Conservation (phyloP, 2,113 vertebrate species). For the Argyrosomus japonicus region DNA sequence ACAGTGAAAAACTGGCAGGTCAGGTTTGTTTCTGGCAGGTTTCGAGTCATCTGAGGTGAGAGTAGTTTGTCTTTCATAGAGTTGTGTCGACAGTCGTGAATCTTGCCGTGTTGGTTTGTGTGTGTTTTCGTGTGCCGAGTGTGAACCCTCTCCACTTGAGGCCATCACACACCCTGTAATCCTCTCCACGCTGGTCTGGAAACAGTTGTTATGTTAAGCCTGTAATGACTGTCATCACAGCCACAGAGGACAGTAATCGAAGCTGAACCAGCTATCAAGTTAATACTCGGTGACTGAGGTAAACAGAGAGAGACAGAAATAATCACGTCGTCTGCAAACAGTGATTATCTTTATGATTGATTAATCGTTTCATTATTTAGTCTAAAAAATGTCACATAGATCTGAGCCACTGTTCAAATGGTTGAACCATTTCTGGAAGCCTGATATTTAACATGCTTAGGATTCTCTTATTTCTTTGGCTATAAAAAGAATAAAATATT, state of each 20-base stretch:
- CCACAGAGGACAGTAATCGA: conserved; percentile 9
- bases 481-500: no score
- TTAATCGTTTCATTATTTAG: neutral
- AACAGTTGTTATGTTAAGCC: conserved; percentile 48
- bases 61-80: neutral
- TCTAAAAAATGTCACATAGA: neutral
- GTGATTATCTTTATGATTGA: neutral
- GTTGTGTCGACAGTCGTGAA: neutral
- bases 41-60: no score
- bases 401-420: no score
- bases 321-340: neutral
- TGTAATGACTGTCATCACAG: conserved; percentile 45
- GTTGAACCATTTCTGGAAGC: no score
- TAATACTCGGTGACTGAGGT: neutral
- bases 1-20: neutral
- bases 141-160: conserved; percentile 3
- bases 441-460: no score
- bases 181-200: conserved; percentile 27
- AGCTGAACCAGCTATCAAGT: conserved; percentile 30
- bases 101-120: neutral
- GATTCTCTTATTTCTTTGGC: no score
- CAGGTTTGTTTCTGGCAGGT: neutral
- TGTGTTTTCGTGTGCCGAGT: conserved; percentile 14
- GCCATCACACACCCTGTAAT: conserved; percentile 36
- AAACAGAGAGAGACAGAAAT: conserved; percentile 6